Percentiles rank a stretch among this genome's conserved stretches.
Conservation (phyloP, 2,113 vertebrate species). For the Vireo altiloquus region DNA sequence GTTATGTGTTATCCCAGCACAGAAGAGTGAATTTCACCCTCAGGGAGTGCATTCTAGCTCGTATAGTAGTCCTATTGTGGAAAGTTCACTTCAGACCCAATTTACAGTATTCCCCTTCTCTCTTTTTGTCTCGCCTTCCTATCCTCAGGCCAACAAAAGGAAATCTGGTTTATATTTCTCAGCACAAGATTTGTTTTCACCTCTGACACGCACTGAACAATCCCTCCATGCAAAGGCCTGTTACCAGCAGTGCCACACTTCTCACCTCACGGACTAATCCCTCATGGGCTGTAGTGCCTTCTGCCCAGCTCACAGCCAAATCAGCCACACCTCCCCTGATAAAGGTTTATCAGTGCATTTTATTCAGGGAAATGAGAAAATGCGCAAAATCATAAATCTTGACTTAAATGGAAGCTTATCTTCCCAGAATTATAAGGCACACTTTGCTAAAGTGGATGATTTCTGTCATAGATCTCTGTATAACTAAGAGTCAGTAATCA, state of each 20-base stretch:
- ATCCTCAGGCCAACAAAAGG: constrained; percentile 22
- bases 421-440: not conserved
- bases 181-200: constrained; percentile 47
- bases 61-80: constrained; percentile 24
- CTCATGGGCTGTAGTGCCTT: not conserved
- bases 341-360: not conserved
- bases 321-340: not conserved
- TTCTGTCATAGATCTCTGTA: not conserved
- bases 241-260: constrained; percentile 1
- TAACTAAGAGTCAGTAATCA: not conserved
- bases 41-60: not conserved
- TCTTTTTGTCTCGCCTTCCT: constrained; percentile 37
- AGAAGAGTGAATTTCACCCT: constrained; percentile 42
- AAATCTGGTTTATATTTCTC: constrained; percentile 61
- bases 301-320: not conserved
- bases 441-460: not conserved
- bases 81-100: constrained; percentile 23
- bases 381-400: not conserved
- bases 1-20: not conserved
- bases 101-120: constrained; percentile 19
- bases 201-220: constrained; percentile 28
- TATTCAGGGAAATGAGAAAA: not conserved
- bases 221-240: not conserved
- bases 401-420: not conserved
- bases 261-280: not conserved